Conservation (phyloP, 2,888 invertebrate species). For the Pterostichus madidus region DNA sequence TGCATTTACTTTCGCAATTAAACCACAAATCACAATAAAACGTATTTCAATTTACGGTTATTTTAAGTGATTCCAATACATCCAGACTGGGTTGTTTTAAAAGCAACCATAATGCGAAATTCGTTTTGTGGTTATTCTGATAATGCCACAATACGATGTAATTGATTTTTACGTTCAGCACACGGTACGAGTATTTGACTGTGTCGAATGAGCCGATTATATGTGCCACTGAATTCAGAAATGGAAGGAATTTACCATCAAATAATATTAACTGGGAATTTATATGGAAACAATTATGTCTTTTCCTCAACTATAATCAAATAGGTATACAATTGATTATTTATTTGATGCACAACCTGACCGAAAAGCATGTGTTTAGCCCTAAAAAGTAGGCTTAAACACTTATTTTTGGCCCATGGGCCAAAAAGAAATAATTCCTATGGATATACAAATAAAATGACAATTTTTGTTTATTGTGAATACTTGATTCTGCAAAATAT, state of each 20-base stretch:
- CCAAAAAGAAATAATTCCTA: no score
- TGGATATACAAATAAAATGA: no score
- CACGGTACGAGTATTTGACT: constrained; percentile 30
- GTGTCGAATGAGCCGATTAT: constrained; percentile 46
- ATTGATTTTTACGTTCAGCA: constrained; percentile 49
- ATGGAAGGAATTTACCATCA: constrained; percentile 14
- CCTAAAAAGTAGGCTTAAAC: no score
- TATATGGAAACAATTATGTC: no score
- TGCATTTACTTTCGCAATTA: no score
- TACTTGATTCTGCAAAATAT: no score
- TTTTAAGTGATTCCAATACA: constrained; percentile 6
- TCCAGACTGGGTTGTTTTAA: constrained; percentile 22
- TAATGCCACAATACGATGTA: constrained; percentile 48
- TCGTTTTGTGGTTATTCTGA: constrained; percentile 44
- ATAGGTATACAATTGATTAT: no score
- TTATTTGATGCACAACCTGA: no score
- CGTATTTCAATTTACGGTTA: constrained; percentile 8
- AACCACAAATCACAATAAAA: constrained; percentile 9
- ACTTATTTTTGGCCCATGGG: no score
- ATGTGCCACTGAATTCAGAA: constrained; percentile 21
- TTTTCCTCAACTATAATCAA: no score
- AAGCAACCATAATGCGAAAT: constrained; percentile 49
- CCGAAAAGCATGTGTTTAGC: no score
- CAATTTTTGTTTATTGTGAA: no score
- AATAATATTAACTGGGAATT: background rate